Percentiles rank a stretch among this genome's conserved stretches.
Evolutionary conservation across 2,797 vertebrate genomes (phyloP).

Genomic region (Bucorvus abyssinicus): DNA sequence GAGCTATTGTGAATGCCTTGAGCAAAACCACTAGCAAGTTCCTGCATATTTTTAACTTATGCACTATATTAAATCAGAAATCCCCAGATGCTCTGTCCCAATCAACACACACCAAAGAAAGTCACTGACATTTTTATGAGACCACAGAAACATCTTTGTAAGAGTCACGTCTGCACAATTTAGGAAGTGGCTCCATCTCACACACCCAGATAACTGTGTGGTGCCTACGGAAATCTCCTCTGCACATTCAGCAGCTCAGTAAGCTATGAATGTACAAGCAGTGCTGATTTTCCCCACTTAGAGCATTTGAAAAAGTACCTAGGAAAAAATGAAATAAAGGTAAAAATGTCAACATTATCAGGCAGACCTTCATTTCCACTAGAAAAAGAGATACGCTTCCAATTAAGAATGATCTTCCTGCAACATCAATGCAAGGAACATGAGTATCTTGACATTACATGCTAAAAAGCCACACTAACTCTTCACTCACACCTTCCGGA

Average conservation of each 20-base stretch:
- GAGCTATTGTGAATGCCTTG: neutral
- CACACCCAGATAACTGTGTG: neutral
- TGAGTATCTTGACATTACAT: accelerated
- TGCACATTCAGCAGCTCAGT: neutral
- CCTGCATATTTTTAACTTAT: neutral
- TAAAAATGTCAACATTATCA: neutral
- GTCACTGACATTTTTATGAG: neutral
- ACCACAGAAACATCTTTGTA: neutral
- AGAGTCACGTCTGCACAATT: neutral
- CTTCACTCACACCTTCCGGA: neutral
- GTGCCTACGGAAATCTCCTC: neutral
- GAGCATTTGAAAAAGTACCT: neutral
- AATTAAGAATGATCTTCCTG: neutral
- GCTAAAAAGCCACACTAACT: neutral
- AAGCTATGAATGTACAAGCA: neutral
- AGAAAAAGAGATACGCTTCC: neutral
- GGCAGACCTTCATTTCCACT: neutral
- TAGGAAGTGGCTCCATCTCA: neutral
- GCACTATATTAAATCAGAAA: neutral
- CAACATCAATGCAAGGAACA: neutral
- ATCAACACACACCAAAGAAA: neutral
- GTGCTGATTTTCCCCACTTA: neutral
- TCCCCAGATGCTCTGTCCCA: neutral
- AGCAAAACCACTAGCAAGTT: neutral
- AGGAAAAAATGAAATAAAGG: neutral